Conservation (phyloP, 2,113 vertebrate species). For the Ceyx cyanopectus region DNA sequence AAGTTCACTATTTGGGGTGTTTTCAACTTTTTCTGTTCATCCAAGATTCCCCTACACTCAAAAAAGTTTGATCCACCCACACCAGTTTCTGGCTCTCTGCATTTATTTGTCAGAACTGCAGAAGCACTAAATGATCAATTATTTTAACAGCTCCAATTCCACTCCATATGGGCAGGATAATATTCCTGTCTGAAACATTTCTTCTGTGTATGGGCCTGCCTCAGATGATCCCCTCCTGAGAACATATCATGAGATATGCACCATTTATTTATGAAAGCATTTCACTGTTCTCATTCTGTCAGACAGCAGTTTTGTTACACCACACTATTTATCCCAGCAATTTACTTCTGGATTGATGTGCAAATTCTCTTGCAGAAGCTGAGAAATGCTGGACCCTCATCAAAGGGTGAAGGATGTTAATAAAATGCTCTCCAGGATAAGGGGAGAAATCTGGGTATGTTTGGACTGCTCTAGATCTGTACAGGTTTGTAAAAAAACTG, state of each 20-base stretch:
- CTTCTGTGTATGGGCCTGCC: not conserved
- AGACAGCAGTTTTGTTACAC: not conserved
- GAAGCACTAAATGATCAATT: not conserved
- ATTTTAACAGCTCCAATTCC: not conserved
- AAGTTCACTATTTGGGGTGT: not conserved
- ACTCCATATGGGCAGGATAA: not conserved
- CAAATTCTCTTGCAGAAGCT: not conserved
- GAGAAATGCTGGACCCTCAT: not conserved
- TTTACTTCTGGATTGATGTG: slow-evolving; percentile 1
- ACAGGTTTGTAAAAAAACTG: not conserved
- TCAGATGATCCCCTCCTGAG: not conserved
- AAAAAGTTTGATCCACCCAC: not conserved
- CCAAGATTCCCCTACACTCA: not conserved
- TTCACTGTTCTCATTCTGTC: not conserved
- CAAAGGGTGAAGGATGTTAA: not conserved
- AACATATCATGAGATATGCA: not conserved
- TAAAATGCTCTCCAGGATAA: not conserved
- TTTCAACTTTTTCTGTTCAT: not conserved
- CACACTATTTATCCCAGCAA: not conserved
- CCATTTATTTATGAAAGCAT: slow-evolving; percentile 10
- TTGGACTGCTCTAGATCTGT: not conserved
- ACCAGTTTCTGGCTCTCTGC: not conserved
- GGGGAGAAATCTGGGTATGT: not conserved
- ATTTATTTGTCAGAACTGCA: not conserved
- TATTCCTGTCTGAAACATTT: not conserved